These are phyloP conservation scores for Pollimyrus isidori DNA, from an alignment of 2,113 vertebrate genomes.

Conservation along the genomic window DNA sequence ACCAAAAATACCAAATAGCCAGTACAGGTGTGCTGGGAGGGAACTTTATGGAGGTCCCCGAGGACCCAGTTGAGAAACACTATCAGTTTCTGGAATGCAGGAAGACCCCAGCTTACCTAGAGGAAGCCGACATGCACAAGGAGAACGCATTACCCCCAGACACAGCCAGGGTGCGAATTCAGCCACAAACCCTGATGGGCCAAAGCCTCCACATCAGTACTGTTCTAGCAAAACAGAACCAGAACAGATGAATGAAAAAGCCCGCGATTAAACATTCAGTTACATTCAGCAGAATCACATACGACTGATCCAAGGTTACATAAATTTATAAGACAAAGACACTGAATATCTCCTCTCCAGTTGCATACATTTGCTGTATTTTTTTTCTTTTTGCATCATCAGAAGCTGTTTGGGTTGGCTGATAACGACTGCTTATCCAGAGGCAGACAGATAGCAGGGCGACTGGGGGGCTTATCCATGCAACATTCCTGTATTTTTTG, in stretches of 20 bases:
- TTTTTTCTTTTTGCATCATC: neutral
- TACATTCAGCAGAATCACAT: neutral
- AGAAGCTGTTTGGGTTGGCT: neutral
- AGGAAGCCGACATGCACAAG: neutral
- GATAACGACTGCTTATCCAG: slow-evolving; percentile 12
- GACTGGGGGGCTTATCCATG: slow-evolving; percentile 21
- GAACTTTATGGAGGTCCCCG: neutral
- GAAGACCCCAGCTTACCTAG: neutral
- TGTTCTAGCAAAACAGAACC: neutral
- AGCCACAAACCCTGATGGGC: neutral
- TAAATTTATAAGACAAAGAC: neutral
- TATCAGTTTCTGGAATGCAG: neutral
- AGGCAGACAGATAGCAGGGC: slow-evolving; percentile 21
- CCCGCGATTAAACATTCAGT: neutral
- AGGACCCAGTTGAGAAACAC: neutral
- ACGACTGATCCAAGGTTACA: neutral
- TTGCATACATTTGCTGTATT: neutral
- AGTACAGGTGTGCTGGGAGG: neutral
- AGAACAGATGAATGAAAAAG: neutral
- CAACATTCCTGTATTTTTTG: slow-evolving; percentile 33
- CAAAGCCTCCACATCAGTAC: neutral
- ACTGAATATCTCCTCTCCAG: neutral
- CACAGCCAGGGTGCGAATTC: neutral
- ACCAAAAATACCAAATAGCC: neutral
- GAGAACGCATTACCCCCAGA: neutral